Base-by-base conservation (phyloP, 2,797 vertebrate species). In the Argya squamiceps region DNA sequence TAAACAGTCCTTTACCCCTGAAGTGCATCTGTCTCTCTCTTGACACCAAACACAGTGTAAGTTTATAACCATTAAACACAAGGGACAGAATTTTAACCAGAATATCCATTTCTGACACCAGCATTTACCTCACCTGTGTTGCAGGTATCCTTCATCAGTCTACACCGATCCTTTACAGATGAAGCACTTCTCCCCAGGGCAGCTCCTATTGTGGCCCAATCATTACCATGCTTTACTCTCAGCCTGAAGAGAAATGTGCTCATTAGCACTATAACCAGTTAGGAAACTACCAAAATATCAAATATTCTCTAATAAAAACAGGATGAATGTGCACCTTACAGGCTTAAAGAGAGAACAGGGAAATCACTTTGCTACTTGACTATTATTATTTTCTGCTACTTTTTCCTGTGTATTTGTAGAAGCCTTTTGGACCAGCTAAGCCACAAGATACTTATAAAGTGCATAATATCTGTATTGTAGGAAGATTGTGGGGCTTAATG, bases 81-180 rank as follows among this genome's bases (percentile, higher is more conserved):
- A 52, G 15, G 5, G 26, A 74, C 9, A 64, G 21, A 37, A 16
- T 56, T 76, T 82, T 55, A 91, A 69, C 24, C n/a, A 64, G 30
- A 78, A 44, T 12, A 67, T n/a, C n/a, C 17, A 34, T 47, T 83
- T 55, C 34, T 71, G 52, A 75, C 30, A 63, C 24, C 53, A 81
- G 62, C 55, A 47, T 93, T 92, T 69, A 47, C 64, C 65, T 95
- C 95, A 99, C 99, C 99, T 92, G 99, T 99, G 98, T 99, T 99
- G 97, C 99, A 99, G 12, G 99, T 99, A 95, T 99, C 99, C 97
- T 99, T 99, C 99, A 99, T 99, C 82, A 99, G 97, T 11, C 99
- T 98, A 93, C 99, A 99, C n/a, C 99, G 99, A 96, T 99, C 99
- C 97, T 99, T 99, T 29, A 99, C 99, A 9, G 99, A 99, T 0